Evolutionary conservation across 1,140 invertebrate genomes (phyloP), one percentile per base, ranked within the genome.

Genomic region (Ostrea denselamellosa): DNA sequence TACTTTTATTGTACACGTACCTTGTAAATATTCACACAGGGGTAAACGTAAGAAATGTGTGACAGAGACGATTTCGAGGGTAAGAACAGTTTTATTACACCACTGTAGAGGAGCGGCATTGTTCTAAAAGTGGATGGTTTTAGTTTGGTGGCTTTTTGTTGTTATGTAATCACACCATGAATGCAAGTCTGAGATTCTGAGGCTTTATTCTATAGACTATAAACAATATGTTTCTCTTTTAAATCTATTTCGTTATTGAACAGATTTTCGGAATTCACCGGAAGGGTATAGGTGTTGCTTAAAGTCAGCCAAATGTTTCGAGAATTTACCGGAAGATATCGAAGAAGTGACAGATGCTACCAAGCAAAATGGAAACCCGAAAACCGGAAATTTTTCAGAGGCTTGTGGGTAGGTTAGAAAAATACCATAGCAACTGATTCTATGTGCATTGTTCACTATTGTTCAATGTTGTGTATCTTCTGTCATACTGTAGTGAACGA

Each of bases 241-340:
- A 0, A 62, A 0, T 28, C 8, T 34, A 10, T 28, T 77, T 8
- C 10, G 9, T 77, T 77, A 14, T 17, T 14, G 34, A 28, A 25
- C 12, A 77, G 68, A 77, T 77, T 77, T 77, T 77, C 68, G 68
- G 12, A 77, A 77, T 77, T 77, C 68, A 22, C 68, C 68, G 25
- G 25, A 25, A 28, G 68, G 68, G 10, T 77, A 77, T 25, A 77
- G 17, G 28, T 77, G 68, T 25, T 77, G 68, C 28, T 12, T 77
- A 77, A 77, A 77, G 4, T 77, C 68, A 4, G 68, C 68, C 68
- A 77, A 77, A 77, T 77, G 68, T 77, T 77, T 77, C 68, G 68
- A 77, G 68, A 77, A 77, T 77, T 34, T 77, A 77, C 68, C 68
- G 25, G 68, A 77, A 28, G 68, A 77, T 14, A 77, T 77, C 10